Percentiles rank a stretch among this genome's conserved stretches.
phyloP scores from a whole-genome alignment of 35 echinoderm and acorn worm genomes.

The Ophioderma brevispina region DNA sequence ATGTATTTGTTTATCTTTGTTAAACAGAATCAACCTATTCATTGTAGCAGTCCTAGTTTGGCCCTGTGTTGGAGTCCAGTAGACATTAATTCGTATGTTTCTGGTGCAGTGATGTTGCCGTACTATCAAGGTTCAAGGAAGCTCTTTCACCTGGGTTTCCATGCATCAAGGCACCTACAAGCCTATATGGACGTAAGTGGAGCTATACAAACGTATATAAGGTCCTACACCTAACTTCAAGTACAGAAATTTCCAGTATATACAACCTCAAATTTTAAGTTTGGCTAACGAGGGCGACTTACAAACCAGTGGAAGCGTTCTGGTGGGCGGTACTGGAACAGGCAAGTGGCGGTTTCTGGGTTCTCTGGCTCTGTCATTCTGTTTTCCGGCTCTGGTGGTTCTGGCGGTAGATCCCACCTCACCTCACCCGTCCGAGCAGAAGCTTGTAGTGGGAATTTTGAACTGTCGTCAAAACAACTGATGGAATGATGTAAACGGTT shows the following conservation, averaged over 20 bases:
- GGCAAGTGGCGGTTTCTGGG: neutral
- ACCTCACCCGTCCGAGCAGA: neutral
- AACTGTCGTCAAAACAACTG: neutral
- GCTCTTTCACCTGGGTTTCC: neutral
- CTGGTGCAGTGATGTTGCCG: slow-evolving; percentile 42
- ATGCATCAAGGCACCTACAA: slow-evolving; percentile 40
- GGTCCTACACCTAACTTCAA: too few species aligned
- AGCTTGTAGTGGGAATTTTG: neutral
- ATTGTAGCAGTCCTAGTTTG: slow-evolving; percentile 55
- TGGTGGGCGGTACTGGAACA: neutral
- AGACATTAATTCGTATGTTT: slow-evolving; percentile 20
- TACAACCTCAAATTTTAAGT: too few species aligned
- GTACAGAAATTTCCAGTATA: too few species aligned
- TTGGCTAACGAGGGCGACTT: too few species aligned
- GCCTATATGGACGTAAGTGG: slow-evolving; percentile 33
- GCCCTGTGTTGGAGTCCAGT: slow-evolving; percentile 44
- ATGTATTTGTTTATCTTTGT: too few species aligned
- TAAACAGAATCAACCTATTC: slow-evolving; percentile 54
- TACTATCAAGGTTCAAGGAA: slow-evolving; percentile 23
- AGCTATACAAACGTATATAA: too few species aligned
- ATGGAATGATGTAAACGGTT: neutral
- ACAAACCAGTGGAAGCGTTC: too few species aligned
- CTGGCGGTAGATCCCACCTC: neutral
- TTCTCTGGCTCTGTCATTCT: neutral
- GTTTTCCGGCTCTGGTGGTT: neutral